Base-by-base conservation (phyloP, 2,113 vertebrate species). In the Oceanodroma tethys region DNA sequence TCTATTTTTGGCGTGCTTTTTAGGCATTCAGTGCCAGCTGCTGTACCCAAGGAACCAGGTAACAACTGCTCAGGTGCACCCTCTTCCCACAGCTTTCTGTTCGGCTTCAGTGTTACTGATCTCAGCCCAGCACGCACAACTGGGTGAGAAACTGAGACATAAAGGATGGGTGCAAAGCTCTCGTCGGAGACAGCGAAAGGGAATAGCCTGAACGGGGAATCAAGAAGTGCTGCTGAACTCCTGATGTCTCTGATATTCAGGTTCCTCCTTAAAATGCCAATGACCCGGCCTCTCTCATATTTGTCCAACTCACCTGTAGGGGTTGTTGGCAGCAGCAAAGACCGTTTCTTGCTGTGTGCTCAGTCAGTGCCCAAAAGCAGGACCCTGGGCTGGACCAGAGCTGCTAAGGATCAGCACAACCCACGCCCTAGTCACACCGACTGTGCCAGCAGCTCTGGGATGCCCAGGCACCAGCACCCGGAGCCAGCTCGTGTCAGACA, bases 401-500 rank as follows among this genome's bases (percentile, higher is more conserved):
- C 55, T 26, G 16, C 11, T 7, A 16, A 19, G 48, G 47, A 18
- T 0, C 1, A 52, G 72, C 76, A 48, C 58, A 67, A 5, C 1
- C 5, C 36, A 14, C 2, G 3, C 16, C 27, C 11, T 5, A 6
- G 17, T 32, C 76, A 38, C 27, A 2, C 2, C 5, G 2, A 10
- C 30, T 7, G 30, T 0, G 18, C 27, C 85, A 86, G 62, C 67
- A 76, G 71, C 74, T 25, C 58, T 7, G 59, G 36, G 5, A 18
- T 17, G 48, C 47, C 58, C 53, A 13, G 45, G 86, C 30, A 32
- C 47, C 78, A 52, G 59, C 56, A 22, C 22, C 36, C 48, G 38
- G 32, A 40, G 36, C 23, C 21, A 2, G 62, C 68, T 65, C 2
- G 0, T 1, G 13, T n/a, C 73, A 21, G 25, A 4, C 27, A 6